Conservation (phyloP, 2,888 invertebrate species). For the Xanthorhoe spadicearia region DNA sequence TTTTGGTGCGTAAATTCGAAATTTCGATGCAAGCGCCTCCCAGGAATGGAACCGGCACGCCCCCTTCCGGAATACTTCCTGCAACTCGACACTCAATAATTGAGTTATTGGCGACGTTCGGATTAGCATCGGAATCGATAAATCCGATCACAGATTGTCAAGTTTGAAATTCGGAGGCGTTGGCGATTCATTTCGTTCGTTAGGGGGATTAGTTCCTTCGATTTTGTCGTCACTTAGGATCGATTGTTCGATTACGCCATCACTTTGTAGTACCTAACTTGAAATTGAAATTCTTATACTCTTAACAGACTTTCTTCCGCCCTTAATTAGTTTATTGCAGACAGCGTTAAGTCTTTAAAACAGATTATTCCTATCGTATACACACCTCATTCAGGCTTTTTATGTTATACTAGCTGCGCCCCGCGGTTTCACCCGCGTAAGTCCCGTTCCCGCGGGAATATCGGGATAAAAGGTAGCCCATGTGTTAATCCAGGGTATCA, state of each 20-base stretch:
- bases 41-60: constrained; percentile 15
- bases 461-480: too few relatives aligned
- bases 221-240: neutral
- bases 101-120: constrained; percentile 37
- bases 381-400: too few relatives aligned
- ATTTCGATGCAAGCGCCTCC: constrained; percentile 1
- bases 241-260: neutral
- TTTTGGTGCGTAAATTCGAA: neutral
- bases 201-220: constrained; percentile 14
- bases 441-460: too few relatives aligned
- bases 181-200: constrained; percentile 29
- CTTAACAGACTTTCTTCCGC: too few relatives aligned
- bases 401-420: too few relatives aligned
- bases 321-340: too few relatives aligned
- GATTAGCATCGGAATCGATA: constrained; percentile 37
- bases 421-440: too few relatives aligned
- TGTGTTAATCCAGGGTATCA: too few relatives aligned
- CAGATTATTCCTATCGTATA: too few relatives aligned
- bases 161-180: constrained; percentile 16
- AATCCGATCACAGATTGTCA: constrained; percentile 34
- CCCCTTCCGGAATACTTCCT: constrained; percentile 30
- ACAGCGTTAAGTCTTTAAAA: too few relatives aligned
- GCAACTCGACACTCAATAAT: constrained; percentile 38
- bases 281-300: neutral
- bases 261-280: neutral